Percentiles rank a stretch among this genome's conserved stretches.
Conservation (phyloP, 2,797 vertebrate genomes). For the Podarcis lilfordi region DNA sequence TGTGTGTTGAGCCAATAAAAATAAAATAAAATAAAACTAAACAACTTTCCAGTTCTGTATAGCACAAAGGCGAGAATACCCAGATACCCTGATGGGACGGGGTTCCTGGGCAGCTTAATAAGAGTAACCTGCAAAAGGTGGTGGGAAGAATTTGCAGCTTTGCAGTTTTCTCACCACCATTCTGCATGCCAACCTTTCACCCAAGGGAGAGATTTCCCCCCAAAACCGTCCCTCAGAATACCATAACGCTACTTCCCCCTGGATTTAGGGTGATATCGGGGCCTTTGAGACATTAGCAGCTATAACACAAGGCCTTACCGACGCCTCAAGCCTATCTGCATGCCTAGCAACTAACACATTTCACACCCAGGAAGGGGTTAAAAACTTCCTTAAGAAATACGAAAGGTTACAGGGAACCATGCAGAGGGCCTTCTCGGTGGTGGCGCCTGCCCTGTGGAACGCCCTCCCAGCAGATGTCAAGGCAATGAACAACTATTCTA, state of each 20-base stretch:
- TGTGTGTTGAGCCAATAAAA: too few species aligned
- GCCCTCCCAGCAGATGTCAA: too few species aligned
- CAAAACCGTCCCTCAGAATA: background rate
- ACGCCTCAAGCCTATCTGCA: background rate
- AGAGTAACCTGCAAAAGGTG: background rate
- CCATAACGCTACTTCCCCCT: background rate
- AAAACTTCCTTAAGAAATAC: background rate
- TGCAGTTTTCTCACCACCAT: too few species aligned
- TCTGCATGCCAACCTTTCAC: background rate
- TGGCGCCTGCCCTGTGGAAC: too few species aligned
- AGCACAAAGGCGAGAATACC: background rate
- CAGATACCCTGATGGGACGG: background rate
- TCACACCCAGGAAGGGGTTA: background rate
- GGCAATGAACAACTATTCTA: too few species aligned
- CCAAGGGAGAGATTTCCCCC: background rate
- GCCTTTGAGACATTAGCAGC: background rate
- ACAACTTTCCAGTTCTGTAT: background rate
- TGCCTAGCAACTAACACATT: background rate
- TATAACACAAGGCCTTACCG: background rate
- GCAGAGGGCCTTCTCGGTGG: too few species aligned
- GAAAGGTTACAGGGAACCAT: too few species aligned
- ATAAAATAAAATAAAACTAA: too few species aligned
- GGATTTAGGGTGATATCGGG: background rate
- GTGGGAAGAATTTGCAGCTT: background rate
- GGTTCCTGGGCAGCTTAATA: background rate